Conservation (phyloP, 2,113 vertebrate species). For the Triplophysa dalaica region DNA sequence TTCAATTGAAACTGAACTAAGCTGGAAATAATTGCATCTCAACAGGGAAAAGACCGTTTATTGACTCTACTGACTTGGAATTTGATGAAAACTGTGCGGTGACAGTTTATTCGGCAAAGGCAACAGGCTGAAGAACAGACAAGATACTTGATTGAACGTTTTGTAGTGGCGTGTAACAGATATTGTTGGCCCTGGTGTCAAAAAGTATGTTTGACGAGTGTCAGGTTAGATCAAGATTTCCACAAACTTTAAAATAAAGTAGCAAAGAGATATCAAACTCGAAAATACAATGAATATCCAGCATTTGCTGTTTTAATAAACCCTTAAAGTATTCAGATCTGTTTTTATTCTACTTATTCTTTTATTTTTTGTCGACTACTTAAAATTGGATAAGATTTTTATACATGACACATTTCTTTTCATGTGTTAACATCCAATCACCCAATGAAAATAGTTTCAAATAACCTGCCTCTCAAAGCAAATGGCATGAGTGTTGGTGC, state of each 20-base stretch:
- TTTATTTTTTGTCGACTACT: no score
- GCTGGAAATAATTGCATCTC: constrained; percentile 32
- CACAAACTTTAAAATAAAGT: not conserved
- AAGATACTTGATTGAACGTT: not conserved
- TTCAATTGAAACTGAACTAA: constrained; percentile 17
- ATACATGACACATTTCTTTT: no score
- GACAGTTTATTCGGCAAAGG: constrained; percentile 8
- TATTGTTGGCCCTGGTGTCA: not conserved
- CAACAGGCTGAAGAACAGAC: not conserved
- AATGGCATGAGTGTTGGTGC: constrained; percentile 7
- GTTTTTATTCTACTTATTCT: not conserved
- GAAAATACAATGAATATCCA: not conserved
- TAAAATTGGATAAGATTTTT: not conserved
- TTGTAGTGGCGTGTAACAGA: not conserved
- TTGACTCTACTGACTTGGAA: not conserved
- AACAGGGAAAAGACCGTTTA: constrained; percentile 1
- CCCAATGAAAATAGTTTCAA: constrained; percentile 3
- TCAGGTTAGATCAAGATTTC: not conserved
- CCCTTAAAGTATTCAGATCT: not conserved
- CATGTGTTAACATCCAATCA: not conserved
- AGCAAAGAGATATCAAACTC: no score
- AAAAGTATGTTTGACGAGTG: not conserved
- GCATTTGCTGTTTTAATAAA: not conserved
- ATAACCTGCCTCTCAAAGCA: constrained; percentile 17
- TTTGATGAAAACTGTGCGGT: not conserved